These are phyloP conservation scores for Drosophila willistoni DNA, from an alignment of 1,140 invertebrate species.

Conservation along the genomic window DNA sequence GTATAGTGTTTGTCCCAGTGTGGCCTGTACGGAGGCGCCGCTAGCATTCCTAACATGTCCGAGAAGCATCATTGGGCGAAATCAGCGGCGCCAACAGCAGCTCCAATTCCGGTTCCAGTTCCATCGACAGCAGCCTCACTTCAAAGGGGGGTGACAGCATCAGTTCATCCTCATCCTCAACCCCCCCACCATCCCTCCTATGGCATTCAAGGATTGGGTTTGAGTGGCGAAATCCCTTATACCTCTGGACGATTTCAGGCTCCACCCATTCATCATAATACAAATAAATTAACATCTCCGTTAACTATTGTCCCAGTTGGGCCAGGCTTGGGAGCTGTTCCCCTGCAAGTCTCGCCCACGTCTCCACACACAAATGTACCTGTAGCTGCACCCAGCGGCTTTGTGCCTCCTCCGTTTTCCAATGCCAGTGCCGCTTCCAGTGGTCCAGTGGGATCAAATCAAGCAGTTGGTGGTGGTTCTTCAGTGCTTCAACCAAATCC, in stretches of 20 bases:
- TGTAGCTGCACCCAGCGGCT: conserved; percentile 72
- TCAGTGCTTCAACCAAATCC: conserved; percentile 75
- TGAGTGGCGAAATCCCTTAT: conserved; percentile 54
- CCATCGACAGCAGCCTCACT: conserved; percentile 43
- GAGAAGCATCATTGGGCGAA: conserved; percentile 79
- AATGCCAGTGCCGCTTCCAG: conserved; percentile 36
- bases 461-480: conserved; percentile 24
- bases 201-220: conserved; percentile 33
- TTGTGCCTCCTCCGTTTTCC: conserved; percentile 69
- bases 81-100: conserved; percentile 58
- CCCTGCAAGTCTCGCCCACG: conserved; percentile 61
- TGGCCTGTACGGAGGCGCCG: conserved; percentile 38
- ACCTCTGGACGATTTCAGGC: conserved; percentile 71
- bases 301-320: conserved; percentile 59
- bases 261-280: conserved; percentile 58
- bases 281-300: conserved; percentile 49
- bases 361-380: conserved; percentile 71
- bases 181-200: conserved; percentile 38
- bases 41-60: conserved; percentile 74
- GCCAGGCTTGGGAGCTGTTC: conserved; percentile 16
- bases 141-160: conserved; percentile 41
- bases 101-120: conserved; percentile 33
- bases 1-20: conserved; percentile 13
- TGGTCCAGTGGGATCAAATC: conserved; percentile 5
- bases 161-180: conserved; percentile 19